Evolutionary conservation across 1,140 invertebrate species (phyloP).

Genomic region (Drosophila santomea): DNA sequence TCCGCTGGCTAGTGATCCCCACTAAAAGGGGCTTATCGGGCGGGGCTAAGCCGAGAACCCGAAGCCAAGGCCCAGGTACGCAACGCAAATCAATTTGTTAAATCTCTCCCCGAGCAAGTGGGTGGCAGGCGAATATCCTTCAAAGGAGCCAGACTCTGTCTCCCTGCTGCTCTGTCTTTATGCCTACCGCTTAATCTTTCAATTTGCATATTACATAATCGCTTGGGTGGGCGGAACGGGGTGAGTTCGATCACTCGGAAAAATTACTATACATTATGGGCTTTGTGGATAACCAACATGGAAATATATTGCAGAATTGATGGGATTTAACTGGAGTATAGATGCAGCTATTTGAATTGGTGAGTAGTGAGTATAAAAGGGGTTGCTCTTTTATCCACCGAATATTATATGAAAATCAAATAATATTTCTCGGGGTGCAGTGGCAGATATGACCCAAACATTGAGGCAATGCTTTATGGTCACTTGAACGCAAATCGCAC

Average conservation of each 20-base stretch:
- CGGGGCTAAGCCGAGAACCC: neutral
- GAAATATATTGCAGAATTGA: neutral
- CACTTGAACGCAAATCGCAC: constrained; percentile 58
- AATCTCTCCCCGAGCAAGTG: constrained; percentile 2
- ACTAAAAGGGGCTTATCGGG: constrained; percentile 1
- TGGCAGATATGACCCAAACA: constrained; percentile 34
- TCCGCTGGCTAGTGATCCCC: constrained; percentile 1
- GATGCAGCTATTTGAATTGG: too few relatives aligned
- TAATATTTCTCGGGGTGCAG: constrained; percentile 14
- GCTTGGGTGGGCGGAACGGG: constrained; percentile 12
- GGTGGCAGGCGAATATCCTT: neutral
- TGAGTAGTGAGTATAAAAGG: too few relatives aligned
- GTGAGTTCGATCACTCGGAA: constrained; percentile 1
- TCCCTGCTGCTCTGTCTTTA: constrained; percentile 13
- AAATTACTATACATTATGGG: neutral
- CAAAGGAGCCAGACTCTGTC: constrained; percentile 10
- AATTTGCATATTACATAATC: constrained; percentile 84
- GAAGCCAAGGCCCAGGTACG: constrained; percentile 16
- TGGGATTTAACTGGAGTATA: too few relatives aligned
- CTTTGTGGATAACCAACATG: too few relatives aligned
- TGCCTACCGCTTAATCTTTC: constrained; percentile 61
- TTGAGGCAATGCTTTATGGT: constrained; percentile 70
- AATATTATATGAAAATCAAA: neutral
- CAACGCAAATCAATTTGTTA: constrained; percentile 35
- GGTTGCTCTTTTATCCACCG: neutral